These are phyloP conservation scores for Elysia chlorotica DNA, from an alignment of 1,140 invertebrate genomes.

Conservation along the genomic window DNA sequence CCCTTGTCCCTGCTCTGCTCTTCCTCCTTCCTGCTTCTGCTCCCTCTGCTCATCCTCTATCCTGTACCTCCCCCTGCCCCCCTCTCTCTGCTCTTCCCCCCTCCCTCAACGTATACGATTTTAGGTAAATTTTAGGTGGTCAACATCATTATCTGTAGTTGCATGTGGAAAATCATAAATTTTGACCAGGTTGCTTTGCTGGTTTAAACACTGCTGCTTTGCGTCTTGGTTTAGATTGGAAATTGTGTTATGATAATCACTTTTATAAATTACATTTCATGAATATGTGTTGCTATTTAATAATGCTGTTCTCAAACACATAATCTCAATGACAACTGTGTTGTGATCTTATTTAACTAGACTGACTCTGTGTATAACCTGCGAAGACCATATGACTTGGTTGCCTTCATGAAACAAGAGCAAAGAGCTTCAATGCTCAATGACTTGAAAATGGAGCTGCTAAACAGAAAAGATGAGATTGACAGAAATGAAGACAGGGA, in stretches of 20 bases:
- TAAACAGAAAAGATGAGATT: constrained; percentile 70
- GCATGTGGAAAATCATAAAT: too few species aligned
- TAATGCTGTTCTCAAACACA: background rate
- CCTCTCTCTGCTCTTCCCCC: too few species aligned
- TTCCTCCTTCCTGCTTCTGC: too few species aligned
- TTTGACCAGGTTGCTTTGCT: too few species aligned
- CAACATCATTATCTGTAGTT: too few species aligned
- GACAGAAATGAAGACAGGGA: constrained; percentile 71
- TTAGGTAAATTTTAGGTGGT: too few species aligned
- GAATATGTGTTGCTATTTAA: background rate
- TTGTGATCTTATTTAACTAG: constrained; percentile 44
- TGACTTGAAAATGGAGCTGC: constrained; percentile 71
- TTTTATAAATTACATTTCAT: background rate
- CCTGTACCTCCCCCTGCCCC: too few species aligned
- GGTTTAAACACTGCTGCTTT: too few species aligned
- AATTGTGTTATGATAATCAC: background rate
- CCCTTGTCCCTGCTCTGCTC: too few species aligned
- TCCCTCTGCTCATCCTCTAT: too few species aligned
- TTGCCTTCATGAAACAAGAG: constrained; percentile 83
- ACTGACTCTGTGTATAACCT: constrained; percentile 78
- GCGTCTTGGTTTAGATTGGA: background rate
- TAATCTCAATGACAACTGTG: background rate
- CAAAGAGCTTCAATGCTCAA: constrained; percentile 71
- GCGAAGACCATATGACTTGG: constrained; percentile 77
- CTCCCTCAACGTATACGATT: too few species aligned